These are phyloP conservation scores for Pristis pectinata DNA, from an alignment of 2,797 vertebrate genomes.

Conservation along the genomic window DNA sequence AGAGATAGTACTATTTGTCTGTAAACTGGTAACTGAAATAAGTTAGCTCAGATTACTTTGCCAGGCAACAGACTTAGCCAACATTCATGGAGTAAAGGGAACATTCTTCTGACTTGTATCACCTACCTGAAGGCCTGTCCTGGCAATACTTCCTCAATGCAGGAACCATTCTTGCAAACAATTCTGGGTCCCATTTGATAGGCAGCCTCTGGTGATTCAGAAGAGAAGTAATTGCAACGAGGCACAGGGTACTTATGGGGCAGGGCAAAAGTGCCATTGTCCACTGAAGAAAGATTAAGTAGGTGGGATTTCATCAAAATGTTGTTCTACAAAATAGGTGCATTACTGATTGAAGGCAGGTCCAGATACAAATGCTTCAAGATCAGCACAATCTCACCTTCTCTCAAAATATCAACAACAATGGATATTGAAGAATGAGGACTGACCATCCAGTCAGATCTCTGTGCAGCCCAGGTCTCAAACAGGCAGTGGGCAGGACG, in stretches of 20 bases:
- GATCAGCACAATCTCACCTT: not conserved
- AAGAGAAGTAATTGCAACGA: not conserved
- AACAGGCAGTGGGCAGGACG: not conserved
- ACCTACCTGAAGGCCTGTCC: slow-evolving; percentile 10
- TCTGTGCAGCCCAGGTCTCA: not conserved
- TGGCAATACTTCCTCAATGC: slow-evolving; percentile 9
- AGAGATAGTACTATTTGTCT: too few species aligned
- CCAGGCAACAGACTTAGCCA: too few species aligned
- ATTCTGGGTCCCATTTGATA: slow-evolving; percentile 27
- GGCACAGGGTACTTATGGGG: not conserved
- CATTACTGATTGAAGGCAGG: not conserved
- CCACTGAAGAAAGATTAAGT: too few species aligned
- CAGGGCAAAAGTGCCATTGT: not conserved
- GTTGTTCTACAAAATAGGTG: too few species aligned
- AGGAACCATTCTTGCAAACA: not conserved
- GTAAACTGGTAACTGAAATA: too few species aligned
- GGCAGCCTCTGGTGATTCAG: not conserved
- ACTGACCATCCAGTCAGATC: too few species aligned
- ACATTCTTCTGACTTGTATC: not conserved
- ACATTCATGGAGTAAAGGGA: not conserved
- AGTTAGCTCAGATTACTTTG: too few species aligned
- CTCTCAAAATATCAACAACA: not conserved
- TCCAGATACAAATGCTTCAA: not conserved
- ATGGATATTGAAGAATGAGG: not conserved
- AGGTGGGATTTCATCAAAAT: not conserved